These are phyloP conservation scores for Glaucopsyche alexis DNA, from an alignment of 2,888 invertebrate genomes.

Conservation along the genomic window DNA sequence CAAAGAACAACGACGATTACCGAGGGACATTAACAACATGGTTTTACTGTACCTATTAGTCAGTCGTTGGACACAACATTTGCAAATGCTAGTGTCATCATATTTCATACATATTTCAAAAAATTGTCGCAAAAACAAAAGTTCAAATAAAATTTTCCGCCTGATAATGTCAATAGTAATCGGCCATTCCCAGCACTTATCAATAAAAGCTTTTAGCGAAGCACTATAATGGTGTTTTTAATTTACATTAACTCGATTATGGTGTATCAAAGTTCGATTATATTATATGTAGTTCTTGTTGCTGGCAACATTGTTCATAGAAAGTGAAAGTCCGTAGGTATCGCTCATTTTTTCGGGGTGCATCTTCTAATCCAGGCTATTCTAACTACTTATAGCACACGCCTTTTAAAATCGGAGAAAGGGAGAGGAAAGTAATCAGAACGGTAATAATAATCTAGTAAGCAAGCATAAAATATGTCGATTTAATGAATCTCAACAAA, in stretches of 20 bases:
- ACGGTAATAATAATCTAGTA: too few species aligned
- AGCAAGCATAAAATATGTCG: too few species aligned
- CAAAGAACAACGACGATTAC: too few species aligned
- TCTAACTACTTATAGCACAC: too few species aligned
- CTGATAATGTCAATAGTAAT: constrained; percentile 9
- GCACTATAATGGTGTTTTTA: neutral
- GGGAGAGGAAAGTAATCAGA: too few species aligned
- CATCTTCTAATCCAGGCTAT: too few species aligned
- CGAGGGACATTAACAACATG: too few species aligned
- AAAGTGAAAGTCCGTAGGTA: too few species aligned
- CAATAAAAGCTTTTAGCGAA: constrained; percentile 22
- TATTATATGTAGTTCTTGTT: neutral
- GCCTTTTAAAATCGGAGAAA: too few species aligned
- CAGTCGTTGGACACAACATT: neutral
- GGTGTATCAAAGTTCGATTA: neutral
- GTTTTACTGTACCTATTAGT: neutral
- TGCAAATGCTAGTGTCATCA: neutral
- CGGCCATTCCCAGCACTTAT: constrained; percentile 1
- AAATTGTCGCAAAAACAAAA: neutral
- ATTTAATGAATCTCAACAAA: too few species aligned
- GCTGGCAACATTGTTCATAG: too few species aligned
- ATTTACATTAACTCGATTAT: constrained; percentile 1
- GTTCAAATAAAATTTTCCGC: constrained; percentile 3
- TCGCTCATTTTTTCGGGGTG: too few species aligned
- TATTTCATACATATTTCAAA: neutral